Evolutionary conservation across 1,140 invertebrate species (phyloP).

Genomic region (Cyrtorhinus lividipennis): DNA sequence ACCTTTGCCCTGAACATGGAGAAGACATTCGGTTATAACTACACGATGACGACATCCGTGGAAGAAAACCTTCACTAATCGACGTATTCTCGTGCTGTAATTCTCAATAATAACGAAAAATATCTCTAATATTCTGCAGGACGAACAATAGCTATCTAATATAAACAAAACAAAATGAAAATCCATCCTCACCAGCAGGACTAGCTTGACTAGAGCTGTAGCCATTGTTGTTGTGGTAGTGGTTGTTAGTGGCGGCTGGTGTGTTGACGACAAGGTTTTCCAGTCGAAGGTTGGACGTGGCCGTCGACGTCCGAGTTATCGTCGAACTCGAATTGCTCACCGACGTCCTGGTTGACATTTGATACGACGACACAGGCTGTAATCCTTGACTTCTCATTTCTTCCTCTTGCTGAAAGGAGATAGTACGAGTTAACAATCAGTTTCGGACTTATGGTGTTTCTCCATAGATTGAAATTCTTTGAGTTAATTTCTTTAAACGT

Average conservation of each 20-base stretch:
- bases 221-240: slow-evolving; percentile 26
- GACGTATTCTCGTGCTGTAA: too few relatives aligned
- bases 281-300: slow-evolving; percentile 30
- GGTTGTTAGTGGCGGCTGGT: slow-evolving; percentile 26
- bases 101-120: too few relatives aligned
- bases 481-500: background rate
- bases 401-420: slow-evolving; percentile 31
- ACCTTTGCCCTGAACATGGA: slow-evolving; percentile 18
- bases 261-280: slow-evolving; percentile 41
- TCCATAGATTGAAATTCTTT: too few relatives aligned
- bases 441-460: too few relatives aligned
- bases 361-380: background rate
- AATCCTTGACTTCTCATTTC: slow-evolving; percentile 31
- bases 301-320: background rate
- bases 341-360: background rate
- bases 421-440: too few relatives aligned
- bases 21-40: too few relatives aligned
- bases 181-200: slow-evolving; percentile 13
- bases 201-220: slow-evolving; percentile 18
- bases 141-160: too few relatives aligned
- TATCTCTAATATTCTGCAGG: too few relatives aligned
- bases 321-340: background rate
- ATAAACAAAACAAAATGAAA: too few relatives aligned
- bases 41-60: too few relatives aligned
- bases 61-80: too few relatives aligned